A percentile compares a stretch with the other conserved stretches of the same genome.
These are phyloP conservation scores for Cephonodes hylas DNA, from an alignment of 2,888 invertebrate species.

Conservation along the genomic window DNA sequence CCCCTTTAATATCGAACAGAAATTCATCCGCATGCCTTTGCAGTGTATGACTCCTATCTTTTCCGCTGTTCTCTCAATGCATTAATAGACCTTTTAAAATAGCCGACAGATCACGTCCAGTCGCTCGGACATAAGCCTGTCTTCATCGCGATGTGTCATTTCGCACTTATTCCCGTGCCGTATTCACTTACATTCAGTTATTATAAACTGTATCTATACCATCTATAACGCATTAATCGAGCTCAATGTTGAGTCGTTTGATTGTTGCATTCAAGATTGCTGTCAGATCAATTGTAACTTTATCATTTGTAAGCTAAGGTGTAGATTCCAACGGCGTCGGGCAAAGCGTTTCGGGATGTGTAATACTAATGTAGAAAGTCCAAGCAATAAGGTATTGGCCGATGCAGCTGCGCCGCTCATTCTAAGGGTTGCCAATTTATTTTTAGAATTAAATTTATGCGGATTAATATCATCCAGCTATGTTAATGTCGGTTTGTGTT, in stretches of 20 bases:
- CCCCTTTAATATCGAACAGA: too few relatives aligned
- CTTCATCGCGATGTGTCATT: conserved; percentile 3
- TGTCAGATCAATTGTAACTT: not conserved
- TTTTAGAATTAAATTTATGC: conserved; percentile 67
- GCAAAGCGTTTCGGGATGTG: not conserved
- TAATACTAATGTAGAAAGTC: conserved; percentile 11
- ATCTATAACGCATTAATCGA: conserved; percentile 16
- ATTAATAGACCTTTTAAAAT: conserved; percentile 8
- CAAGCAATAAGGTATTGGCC: conserved; percentile 68
- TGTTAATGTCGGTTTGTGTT: conserved; percentile 60
- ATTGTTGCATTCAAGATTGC: not conserved
- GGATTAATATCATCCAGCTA: conserved; percentile 56
- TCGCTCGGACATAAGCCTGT: conserved; percentile 1
- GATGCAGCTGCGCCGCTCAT: conserved; percentile 62
- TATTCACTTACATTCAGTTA: conserved; percentile 2
- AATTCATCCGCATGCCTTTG: not conserved
- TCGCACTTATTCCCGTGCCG: not conserved
- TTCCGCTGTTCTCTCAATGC: not conserved
- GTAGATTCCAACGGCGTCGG: not conserved
- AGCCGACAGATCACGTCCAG: not conserved
- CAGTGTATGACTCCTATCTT: not conserved
- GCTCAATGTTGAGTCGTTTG: not conserved
- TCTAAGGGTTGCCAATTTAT: conserved; percentile 72
- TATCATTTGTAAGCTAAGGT: not conserved
- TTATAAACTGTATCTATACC: conserved; percentile 1